Base-by-base conservation (phyloP, 2,113 vertebrate genomes). In the Athene noctua region DNA sequence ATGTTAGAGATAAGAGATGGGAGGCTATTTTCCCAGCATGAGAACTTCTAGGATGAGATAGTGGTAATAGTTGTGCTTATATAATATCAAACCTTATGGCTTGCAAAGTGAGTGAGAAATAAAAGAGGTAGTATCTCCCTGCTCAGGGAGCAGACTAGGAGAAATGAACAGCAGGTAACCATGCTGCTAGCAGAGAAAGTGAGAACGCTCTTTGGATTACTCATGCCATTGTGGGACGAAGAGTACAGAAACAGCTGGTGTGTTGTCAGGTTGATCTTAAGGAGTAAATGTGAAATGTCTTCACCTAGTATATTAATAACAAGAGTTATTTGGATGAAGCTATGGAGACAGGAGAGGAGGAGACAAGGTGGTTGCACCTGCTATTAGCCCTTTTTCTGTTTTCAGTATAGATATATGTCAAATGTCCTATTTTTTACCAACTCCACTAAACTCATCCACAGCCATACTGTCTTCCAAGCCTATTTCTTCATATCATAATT, bases 201-300 rank as follows among this genome's bases (percentile, higher is more conserved):
- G 96, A 97, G 97, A 97, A 97, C 18, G 5, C 13, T 30, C 82
- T 92, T 95, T 92, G 88, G 91, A 87, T 97, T 97, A 95, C 86
- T 97, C 78, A 86, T 93, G 91, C 91, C 58, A 92, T 95, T 96
- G 61, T 96, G 98, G 97, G 97, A 98, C 97, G 97, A 98, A 95
- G 96, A 98, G 94, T 92, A 92, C 44, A 59, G 93, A 97, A 97
- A 97, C 98, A 98, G 97, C 97, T 98, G 98, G 96, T 97, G 95
- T 96, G 70, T 94, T 98, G 98, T 98, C 97, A 98, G 96, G 70
- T 90, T 96, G 85, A 98, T 97, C 97, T 97, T 93, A 83, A 92
- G 81, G 88, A 97, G 90, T 94, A 94, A 96, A 97, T 86, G 59
- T 97, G 95, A 98, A 97, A 91, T 97, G 58, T 94, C 95, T 94